These are phyloP conservation scores for Drosophila robusta DNA, from an alignment of 2,888 invertebrate genomes.

Conservation along the genomic window DNA sequence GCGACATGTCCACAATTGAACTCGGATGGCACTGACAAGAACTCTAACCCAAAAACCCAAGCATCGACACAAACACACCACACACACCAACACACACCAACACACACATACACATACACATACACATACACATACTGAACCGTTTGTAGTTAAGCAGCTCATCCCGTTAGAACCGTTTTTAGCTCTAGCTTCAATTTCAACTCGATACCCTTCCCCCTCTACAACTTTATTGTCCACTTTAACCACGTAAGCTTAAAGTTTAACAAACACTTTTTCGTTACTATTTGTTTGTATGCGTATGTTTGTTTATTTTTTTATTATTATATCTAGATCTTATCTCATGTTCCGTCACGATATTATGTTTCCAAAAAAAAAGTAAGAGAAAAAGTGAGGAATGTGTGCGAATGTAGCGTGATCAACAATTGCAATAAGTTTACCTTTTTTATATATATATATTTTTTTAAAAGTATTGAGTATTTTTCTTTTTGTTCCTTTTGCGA, in stretches of 20 bases:
- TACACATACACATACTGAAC: slow-evolving; percentile 12
- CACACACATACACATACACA: slow-evolving; percentile 2
- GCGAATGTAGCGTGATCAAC: slow-evolving; percentile 39
- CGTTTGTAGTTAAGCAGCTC: slow-evolving; percentile 46
- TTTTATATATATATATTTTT: slow-evolving; percentile 22
- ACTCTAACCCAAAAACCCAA: slow-evolving; percentile 9
- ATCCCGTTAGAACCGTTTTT: slow-evolving; percentile 36
- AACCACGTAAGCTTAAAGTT: slow-evolving; percentile 31
- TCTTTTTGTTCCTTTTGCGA: slow-evolving; percentile 40
- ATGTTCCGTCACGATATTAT: slow-evolving; percentile 60
- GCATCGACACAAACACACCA: slow-evolving; percentile 25
- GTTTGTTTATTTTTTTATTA: slow-evolving; percentile 39
- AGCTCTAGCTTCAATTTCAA: slow-evolving; percentile 45
- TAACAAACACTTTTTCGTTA: slow-evolving; percentile 43
- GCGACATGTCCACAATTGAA: slow-evolving; percentile 39
- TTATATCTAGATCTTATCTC: slow-evolving; percentile 41
- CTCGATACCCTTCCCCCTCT: slow-evolving; percentile 14
- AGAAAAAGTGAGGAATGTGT: slow-evolving; percentile 16
- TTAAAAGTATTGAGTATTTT: slow-evolving; percentile 37
- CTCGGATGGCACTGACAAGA: slow-evolving; percentile 58
- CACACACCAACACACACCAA: slow-evolving; percentile 12
- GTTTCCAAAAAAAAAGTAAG: slow-evolving; percentile 24
- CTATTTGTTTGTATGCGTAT: slow-evolving; percentile 58
- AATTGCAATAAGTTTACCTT: slow-evolving; percentile 53
- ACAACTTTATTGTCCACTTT: slow-evolving; percentile 19